Evolutionary conservation across 1,140 invertebrate species (phyloP).

Genomic region (Elymnias hypermnestra): DNA sequence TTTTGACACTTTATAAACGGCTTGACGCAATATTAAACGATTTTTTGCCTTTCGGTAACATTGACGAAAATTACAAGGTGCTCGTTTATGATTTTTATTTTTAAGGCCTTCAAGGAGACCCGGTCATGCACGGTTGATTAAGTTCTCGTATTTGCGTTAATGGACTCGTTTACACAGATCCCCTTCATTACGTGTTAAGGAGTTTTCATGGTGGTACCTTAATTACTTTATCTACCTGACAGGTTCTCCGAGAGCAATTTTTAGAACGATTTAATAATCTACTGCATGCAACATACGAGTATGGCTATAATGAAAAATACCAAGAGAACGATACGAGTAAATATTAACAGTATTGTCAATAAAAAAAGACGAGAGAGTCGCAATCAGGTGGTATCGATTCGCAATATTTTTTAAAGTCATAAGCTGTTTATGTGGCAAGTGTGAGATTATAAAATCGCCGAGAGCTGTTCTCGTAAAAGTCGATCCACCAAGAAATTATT

Average conservation of each 20-base stretch:
- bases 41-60: slow-evolving; percentile 9
- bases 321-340: slow-evolving; percentile 23
- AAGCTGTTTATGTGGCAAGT: slow-evolving; percentile 35
- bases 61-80: slow-evolving; percentile 12
- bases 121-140: slow-evolving; percentile 26
- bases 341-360: slow-evolving; percentile 42
- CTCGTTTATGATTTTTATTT: slow-evolving; percentile 11
- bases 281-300: slow-evolving; percentile 35
- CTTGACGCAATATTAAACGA: slow-evolving; percentile 2
- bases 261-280: slow-evolving; percentile 50
- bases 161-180: slow-evolving; percentile 52
- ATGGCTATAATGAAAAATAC: slow-evolving; percentile 21
- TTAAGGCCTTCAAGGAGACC: slow-evolving; percentile 14
- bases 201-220: slow-evolving; percentile 37
- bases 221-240: slow-evolving; percentile 50
- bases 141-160: slow-evolving; percentile 44
- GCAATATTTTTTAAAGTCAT: slow-evolving; percentile 39
- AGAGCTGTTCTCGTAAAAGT: slow-evolving; percentile 46
- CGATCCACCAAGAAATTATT: slow-evolving; percentile 56
- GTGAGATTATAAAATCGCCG: slow-evolving; percentile 51
- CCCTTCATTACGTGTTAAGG: slow-evolving; percentile 42
- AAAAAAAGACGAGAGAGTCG: slow-evolving; percentile 20
- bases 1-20: slow-evolving; percentile 5
- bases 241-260: slow-evolving; percentile 28
- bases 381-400: slow-evolving; percentile 32